Percentiles rank a stretch among this genome's conserved stretches.
These are phyloP conservation scores for Alosa alosa DNA, from an alignment of 2,113 vertebrate genomes.

Conservation along the genomic window DNA sequence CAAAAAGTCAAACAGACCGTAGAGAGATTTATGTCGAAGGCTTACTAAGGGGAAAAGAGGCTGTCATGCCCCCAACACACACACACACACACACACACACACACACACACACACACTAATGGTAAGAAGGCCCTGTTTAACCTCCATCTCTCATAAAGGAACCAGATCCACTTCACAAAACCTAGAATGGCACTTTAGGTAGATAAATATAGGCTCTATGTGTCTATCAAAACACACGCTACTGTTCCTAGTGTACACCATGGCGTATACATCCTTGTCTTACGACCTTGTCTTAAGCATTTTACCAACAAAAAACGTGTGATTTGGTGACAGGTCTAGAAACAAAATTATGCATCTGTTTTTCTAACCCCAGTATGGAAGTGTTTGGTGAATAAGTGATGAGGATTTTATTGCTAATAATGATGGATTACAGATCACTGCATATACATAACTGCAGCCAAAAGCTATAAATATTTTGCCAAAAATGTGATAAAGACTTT, in stretches of 20 bases:
- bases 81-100: neutral
- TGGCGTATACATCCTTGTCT: neutral
- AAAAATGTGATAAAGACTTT: neutral
- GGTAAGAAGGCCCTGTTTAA: slow-evolving; percentile 41
- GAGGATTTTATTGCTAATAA: neutral
- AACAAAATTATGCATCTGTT: neutral
- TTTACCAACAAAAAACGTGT: neutral
- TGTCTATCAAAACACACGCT: neutral
- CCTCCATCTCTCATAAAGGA: slow-evolving; percentile 45
- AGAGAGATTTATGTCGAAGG: slow-evolving; percentile 58
- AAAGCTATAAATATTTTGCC: neutral
- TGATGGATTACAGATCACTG: neutral
- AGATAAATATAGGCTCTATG: neutral
- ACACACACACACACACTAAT: slow-evolving; percentile 13
- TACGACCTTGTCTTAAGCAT: neutral
- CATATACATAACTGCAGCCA: neutral
- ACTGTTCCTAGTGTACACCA: neutral
- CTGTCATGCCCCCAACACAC: slow-evolving; percentile 49
- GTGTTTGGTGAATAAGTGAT: neutral
- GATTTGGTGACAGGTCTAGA: neutral
- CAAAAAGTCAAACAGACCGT: slow-evolving; percentile 62
- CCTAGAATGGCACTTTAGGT: slow-evolving; percentile 31
- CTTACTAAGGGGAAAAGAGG: slow-evolving; percentile 52
- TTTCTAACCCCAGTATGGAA: neutral
- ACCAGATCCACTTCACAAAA: slow-evolving; percentile 45